A percentile compares a stretch with the other conserved stretches of the same genome.
These are phyloP conservation scores for Platynereis dumerilii DNA, from an alignment of 2,888 invertebrate genomes.

Conservation along the genomic window DNA sequence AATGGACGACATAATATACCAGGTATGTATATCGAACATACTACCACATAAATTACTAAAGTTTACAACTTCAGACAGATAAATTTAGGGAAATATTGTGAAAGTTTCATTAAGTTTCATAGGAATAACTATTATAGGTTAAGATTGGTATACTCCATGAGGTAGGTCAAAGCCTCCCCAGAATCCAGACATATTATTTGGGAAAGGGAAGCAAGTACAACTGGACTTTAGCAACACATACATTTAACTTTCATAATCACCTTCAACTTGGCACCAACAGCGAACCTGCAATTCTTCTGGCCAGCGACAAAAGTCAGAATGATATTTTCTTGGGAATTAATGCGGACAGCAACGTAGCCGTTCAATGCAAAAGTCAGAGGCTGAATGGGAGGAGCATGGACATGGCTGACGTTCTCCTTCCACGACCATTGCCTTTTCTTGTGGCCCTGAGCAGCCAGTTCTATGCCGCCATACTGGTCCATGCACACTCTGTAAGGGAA, in stretches of 20 bases:
- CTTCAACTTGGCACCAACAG: conserved; percentile 58
- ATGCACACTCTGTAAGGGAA: conserved; percentile 47
- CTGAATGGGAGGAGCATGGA: conserved; percentile 63
- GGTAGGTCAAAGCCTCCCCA: no score
- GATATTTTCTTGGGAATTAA: conserved; percentile 57
- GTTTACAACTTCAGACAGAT: no score
- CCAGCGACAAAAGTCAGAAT: conserved; percentile 50
- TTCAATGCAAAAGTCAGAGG: conserved; percentile 59
- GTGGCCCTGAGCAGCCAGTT: conserved; percentile 50
- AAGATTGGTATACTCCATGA: neutral
- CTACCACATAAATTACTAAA: no score
- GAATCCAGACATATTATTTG: neutral
- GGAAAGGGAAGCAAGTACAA: no score
- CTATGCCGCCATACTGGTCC: conserved; percentile 58
- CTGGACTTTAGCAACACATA: no score
- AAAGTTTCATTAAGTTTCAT: no score
- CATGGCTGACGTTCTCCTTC: conserved; percentile 53
- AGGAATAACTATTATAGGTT: neutral
- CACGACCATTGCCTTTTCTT: conserved; percentile 56
- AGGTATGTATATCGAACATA: no score
- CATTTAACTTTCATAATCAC: conserved; percentile 32
- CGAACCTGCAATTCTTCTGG: conserved; percentile 54
- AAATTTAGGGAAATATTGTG: no score
- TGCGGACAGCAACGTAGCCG: conserved; percentile 47
- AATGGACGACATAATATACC: neutral